A percentile compares a stretch with the other conserved stretches of the same genome.
Evolutionary conservation across 2,888 invertebrate species (phyloP).

Genomic region (Malachius bipustulatus): DNA sequence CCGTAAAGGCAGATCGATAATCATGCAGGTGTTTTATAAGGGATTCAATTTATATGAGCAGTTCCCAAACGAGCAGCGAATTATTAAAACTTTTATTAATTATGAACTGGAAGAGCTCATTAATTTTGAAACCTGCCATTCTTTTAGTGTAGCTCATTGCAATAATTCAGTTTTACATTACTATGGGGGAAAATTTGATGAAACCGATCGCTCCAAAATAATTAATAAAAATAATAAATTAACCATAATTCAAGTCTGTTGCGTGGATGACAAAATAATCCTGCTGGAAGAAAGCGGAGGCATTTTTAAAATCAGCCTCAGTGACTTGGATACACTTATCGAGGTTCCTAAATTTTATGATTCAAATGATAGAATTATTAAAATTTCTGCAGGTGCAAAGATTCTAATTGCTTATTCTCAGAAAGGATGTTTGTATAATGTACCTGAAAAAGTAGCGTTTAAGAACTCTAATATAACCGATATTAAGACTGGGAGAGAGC

Average conservation of each 20-base stretch:
- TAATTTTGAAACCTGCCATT: slow-evolving; percentile 24
- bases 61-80: slow-evolving; percentile 18
- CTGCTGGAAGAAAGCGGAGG: slow-evolving; percentile 23
- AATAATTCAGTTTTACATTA: slow-evolving; percentile 13
- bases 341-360: slow-evolving; percentile 21
- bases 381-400: slow-evolving; percentile 39
- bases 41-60: slow-evolving; percentile 37
- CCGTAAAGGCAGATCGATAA: slow-evolving; percentile 31
- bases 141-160: slow-evolving; percentile 19
- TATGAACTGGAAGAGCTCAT: slow-evolving; percentile 21
- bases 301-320: slow-evolving; percentile 24
- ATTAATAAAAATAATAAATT: slow-evolving; percentile 10
- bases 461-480: slow-evolving; percentile 46
- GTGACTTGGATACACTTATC: slow-evolving; percentile 14
- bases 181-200: slow-evolving; percentile 13
- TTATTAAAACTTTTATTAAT: slow-evolving; percentile 23
- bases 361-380: slow-evolving; percentile 28
- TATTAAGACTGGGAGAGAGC: slow-evolving; percentile 70
- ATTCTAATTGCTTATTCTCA: slow-evolving; percentile 38
- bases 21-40: slow-evolving; percentile 32
- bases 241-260: slow-evolving; percentile 19
- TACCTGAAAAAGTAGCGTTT: slow-evolving; percentile 48
- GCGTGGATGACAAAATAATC: slow-evolving; percentile 25
- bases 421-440: slow-evolving; percentile 46
- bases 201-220: slow-evolving; percentile 12